Conservation (phyloP, 2,888 invertebrate genomes). For the Pseudeuparius sepicola region DNA sequence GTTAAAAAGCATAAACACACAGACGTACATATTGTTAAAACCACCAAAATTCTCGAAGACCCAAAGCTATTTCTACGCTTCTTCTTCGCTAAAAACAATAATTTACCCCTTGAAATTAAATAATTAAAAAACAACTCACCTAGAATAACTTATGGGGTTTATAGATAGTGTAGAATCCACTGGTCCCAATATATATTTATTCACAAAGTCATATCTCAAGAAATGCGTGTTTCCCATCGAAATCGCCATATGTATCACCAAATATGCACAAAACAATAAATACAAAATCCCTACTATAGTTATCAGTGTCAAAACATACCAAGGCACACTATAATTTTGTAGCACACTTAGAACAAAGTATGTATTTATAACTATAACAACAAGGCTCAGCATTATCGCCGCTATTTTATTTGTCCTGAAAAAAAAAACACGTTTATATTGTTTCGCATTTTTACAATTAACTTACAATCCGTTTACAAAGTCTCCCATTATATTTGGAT, state of each 20-base stretch:
- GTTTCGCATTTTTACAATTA: too few relatives aligned
- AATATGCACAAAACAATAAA: slow-evolving; percentile 60
- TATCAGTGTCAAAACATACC: slow-evolving; percentile 40
- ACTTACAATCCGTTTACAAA: slow-evolving; percentile 71
- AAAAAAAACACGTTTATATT: too few relatives aligned
- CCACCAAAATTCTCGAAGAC: too few relatives aligned
- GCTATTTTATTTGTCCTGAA: slow-evolving; percentile 1
- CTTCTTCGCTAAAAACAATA: slow-evolving; percentile 1
- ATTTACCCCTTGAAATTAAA: too few relatives aligned
- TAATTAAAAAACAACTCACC: too few relatives aligned
- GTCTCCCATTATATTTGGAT: slow-evolving; percentile 68
- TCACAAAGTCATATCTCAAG: slow-evolving; percentile 45
- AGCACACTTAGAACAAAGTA: slow-evolving; percentile 63
- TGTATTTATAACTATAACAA: slow-evolving; percentile 70
- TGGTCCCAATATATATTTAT: slow-evolving; percentile 47
- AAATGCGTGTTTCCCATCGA: slow-evolving; percentile 52
- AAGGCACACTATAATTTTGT: slow-evolving; percentile 37
- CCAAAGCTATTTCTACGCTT: not conserved
- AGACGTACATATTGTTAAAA: too few relatives aligned
- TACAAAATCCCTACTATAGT: slow-evolving; percentile 55
- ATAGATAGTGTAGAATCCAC: slow-evolving; percentile 43
- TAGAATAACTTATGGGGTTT: not conserved
- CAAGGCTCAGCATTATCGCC: slow-evolving; percentile 51
- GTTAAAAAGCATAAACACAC: too few relatives aligned
- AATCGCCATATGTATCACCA: slow-evolving; percentile 61